Evolutionary conservation across 2,797 vertebrate genomes (phyloP).

Genomic region (Carduelis carduelis): DNA sequence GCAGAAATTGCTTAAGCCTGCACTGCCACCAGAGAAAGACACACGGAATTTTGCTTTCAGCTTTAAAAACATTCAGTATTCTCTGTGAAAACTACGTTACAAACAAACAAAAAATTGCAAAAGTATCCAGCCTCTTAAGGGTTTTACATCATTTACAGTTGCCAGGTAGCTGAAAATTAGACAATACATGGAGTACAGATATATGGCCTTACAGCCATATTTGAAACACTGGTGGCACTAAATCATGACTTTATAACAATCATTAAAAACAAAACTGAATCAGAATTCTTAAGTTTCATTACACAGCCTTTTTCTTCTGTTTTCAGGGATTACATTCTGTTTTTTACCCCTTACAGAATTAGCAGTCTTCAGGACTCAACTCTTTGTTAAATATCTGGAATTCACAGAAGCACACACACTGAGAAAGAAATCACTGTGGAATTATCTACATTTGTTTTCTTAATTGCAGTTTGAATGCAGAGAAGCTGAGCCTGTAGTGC

Average conservation of each 20-base stretch:
- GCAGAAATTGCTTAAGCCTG: neutral
- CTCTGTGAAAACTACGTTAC: neutral
- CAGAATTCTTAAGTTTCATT: neutral
- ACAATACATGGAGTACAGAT: neutral
- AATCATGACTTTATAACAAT: neutral
- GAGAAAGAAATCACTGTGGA: neutral
- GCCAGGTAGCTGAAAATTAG: neutral
- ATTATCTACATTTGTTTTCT: neutral
- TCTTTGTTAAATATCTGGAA: neutral
- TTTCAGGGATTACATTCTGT: neutral
- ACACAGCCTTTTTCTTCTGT: neutral
- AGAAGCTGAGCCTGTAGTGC: neutral
- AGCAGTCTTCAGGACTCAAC: neutral
- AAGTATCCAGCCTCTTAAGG: neutral
- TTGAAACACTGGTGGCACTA: neutral
- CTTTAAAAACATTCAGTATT: neutral
- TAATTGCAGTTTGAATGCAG: neutral
- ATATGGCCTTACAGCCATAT: neutral
- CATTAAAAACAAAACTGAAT: neutral
- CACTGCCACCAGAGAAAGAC: neutral
- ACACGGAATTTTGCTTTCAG: neutral
- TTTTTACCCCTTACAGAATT: neutral
- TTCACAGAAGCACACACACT: neutral
- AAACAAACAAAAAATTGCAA: neutral
- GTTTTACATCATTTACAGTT: neutral